Base-by-base conservation (phyloP, 1,140 invertebrate genomes). In the Drosophila teissieri region DNA sequence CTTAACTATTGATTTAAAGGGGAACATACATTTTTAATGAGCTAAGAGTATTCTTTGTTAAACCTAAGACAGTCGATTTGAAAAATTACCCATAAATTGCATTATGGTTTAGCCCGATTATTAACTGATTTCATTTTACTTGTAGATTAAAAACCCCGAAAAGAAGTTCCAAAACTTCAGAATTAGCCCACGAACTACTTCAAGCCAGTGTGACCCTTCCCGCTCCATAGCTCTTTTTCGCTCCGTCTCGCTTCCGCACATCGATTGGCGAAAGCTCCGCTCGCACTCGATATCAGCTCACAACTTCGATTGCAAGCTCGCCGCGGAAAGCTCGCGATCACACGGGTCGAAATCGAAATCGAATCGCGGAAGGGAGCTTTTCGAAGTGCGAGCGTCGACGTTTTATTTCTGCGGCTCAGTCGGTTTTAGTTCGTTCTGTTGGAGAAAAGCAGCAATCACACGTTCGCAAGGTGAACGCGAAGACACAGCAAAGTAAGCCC, bases 361-460 rank as follows among this genome's bases (percentile, higher is more conserved):
- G 54, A 73, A 67, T 34, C 27, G 48, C 24, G 11, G 15, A 2
- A 17, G 55, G 8, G 56, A 64, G 62, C 79, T 88, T 83, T 86
- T 88, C 78, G 82, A 79, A 82, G 74, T 82, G 78, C 76, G 81
- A 80, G 64, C 76, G 57, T 54, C 61, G 69, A 76, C 44, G 78
- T 83, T 67, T 63, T 62, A 19, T 37, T 73, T 34, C 58, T 60
- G 68, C 67, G 64, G 80, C 80, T 84, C 79, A 86, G 69, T 86
- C 83, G 83, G 82, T 88, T 82, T 88, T 76, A 58, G 78, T 80
- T 86, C 46, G 69, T 83, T 80, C 80, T 78, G 80, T 86, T 84
- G 74, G 82, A 86, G 74, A 78, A 48, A 64, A 85, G 75, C 75
- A 88, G 82, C 82, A 85, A 44, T 42, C 48, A 73, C 69, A 75